These are phyloP conservation scores for Lycodopsis pacificus DNA, from an alignment of 2,797 vertebrate species.

Conservation along the genomic window DNA sequence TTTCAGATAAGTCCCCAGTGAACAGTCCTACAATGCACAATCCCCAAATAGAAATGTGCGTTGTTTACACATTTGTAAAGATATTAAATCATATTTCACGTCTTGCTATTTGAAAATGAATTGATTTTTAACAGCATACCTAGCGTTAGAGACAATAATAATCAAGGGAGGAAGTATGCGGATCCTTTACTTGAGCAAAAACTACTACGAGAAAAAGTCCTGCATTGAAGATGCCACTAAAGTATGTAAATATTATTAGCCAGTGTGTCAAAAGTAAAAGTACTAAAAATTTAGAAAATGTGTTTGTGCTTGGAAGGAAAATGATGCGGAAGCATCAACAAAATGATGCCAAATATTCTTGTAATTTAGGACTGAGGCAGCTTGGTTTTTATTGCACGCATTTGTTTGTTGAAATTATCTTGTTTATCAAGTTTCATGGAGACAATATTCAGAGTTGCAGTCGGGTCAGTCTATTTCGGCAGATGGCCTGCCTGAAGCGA, in stretches of 20 bases:
- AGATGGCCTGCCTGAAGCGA: slow-evolving; percentile 30
- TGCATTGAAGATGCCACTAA: not conserved
- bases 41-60: not conserved
- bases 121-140: not conserved
- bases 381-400: not conserved
- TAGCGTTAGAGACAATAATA: not conserved
- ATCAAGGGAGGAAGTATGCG: not conserved
- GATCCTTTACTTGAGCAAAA: not conserved
- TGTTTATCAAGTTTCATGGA: slow-evolving; percentile 32
- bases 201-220: not conserved
- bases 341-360: not conserved
- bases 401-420: not conserved
- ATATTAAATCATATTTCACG: not conserved
- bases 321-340: not conserved
- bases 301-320: not conserved
- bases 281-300: not conserved
- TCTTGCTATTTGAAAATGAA: not conserved
- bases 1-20: not conserved
- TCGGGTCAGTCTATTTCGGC: slow-evolving; percentile 27
- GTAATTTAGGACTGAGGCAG: not conserved
- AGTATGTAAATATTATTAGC: not conserved
- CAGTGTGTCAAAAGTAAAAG: not conserved
- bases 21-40: not conserved
- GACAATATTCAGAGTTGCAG: slow-evolving; percentile 18
- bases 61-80: not conserved